These are phyloP conservation scores for Ammodytes dubius DNA, from an alignment of 2,113 vertebrate species.

Conservation along the genomic window DNA sequence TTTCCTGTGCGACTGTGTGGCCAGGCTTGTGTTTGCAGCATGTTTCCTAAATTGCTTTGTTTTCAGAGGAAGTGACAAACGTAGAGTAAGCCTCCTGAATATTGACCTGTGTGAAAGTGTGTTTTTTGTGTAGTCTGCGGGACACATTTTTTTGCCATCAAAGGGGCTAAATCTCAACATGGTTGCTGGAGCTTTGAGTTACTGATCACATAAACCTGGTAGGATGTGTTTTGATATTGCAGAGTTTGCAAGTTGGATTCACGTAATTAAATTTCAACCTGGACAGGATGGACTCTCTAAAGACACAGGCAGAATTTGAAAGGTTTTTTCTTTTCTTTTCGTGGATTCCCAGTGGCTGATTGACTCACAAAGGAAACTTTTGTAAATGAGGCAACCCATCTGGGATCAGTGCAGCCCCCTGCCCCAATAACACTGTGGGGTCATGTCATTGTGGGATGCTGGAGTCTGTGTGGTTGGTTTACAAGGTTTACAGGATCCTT, in stretches of 20 bases:
- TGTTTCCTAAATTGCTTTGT: constrained; percentile 81
- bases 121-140: constrained; percentile 40
- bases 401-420: constrained; percentile 64
- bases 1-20: constrained; percentile 80
- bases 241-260: constrained; percentile 25
- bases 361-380: constrained; percentile 78
- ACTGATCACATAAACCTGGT: constrained; percentile 10
- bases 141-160: constrained; percentile 40
- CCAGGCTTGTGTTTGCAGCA: constrained; percentile 67
- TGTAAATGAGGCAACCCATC: constrained; percentile 75
- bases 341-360: constrained; percentile 52
- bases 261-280: constrained; percentile 56
- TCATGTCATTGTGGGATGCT: constrained; percentile 64
- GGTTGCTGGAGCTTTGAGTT: constrained; percentile 6
- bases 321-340: constrained; percentile 49
- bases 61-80: constrained; percentile 78
- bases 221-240: constrained; percentile 21
- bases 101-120: constrained; percentile 56
- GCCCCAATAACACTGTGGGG: constrained; percentile 47
- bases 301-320: constrained; percentile 57
- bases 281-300: constrained; percentile 51
- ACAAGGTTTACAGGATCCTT: constrained; percentile 71
- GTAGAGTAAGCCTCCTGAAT: constrained; percentile 64
- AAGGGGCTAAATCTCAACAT: constrained; percentile 21
- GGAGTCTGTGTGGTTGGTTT: constrained; percentile 72